Conservation (phyloP, 1,140 invertebrate species). For the Leptinotarsa texana region DNA sequence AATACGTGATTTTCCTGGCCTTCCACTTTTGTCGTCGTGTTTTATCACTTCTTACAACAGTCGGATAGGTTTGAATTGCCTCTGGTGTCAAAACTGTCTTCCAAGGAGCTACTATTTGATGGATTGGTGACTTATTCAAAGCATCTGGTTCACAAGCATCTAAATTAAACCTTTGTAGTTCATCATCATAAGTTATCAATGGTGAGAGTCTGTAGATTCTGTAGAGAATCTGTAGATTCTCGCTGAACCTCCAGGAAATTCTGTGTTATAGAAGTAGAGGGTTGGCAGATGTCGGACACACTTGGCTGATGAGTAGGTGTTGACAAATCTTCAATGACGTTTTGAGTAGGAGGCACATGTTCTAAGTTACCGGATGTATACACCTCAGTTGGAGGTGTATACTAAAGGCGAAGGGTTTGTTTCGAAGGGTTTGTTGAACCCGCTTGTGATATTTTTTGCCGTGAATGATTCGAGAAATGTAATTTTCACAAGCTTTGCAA, state of each 20-base stretch:
- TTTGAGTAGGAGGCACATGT: conserved; percentile 18
- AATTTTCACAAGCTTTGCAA: neutral
- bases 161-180: conserved; percentile 17
- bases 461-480: neutral
- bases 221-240: conserved; percentile 29
- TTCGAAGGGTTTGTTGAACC: conserved; percentile 11
- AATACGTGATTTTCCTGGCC: conserved; percentile 10
- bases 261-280: conserved; percentile 11
- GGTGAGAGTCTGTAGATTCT: neutral
- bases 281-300: conserved; percentile 3
- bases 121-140: conserved; percentile 20
- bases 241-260: conserved; percentile 12
- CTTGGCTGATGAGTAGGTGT: too few relatives aligned
- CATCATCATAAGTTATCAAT: conserved; percentile 16
- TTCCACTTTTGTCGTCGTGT: conserved; percentile 5
- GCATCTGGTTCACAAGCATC: conserved; percentile 25
- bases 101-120: conserved; percentile 16
- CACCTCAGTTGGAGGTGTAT: too few relatives aligned
- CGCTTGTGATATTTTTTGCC: conserved; percentile 8
- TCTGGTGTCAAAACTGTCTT: conserved; percentile 9
- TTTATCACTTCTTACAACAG: conserved; percentile 18
- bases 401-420: too few relatives aligned
- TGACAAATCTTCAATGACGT: conserved; percentile 14
- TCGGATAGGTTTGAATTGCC: conserved; percentile 17
- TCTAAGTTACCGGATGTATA: too few relatives aligned